Evolutionary conservation across 2,888 invertebrate species (phyloP).

Genomic region (Rhamnusium bicolor): DNA sequence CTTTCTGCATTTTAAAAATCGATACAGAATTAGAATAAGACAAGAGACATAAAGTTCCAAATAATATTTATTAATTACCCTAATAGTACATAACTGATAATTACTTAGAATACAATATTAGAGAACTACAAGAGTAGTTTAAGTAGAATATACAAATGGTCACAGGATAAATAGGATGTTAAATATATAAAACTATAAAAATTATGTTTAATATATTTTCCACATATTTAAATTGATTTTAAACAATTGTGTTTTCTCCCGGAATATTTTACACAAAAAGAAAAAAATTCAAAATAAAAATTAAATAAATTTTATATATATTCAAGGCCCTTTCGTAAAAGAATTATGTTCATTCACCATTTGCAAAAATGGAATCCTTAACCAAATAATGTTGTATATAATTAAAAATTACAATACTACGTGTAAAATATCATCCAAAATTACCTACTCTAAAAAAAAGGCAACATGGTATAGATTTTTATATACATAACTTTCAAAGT

Average conservation of each 20-base stretch:
- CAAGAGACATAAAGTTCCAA: constrained; percentile 43
- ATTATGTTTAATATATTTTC: constrained; percentile 1
- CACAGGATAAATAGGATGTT: constrained; percentile 35
- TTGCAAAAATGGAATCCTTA: constrained; percentile 48
- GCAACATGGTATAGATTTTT: constrained; percentile 64
- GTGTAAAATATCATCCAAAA: constrained; percentile 65
- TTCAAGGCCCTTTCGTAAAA: background rate
- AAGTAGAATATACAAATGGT: constrained; percentile 57
- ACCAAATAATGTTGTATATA: constrained; percentile 47
- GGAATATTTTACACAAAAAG: background rate
- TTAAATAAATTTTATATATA: background rate
- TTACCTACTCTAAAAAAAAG: constrained; percentile 60
- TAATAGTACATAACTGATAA: constrained; percentile 57
- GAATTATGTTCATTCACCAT: constrained; percentile 38
- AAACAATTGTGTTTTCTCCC: constrained; percentile 1
- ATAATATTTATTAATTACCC: constrained; percentile 57
- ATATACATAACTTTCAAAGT: constrained; percentile 55
- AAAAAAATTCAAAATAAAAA: background rate
- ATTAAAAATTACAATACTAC: constrained; percentile 55
- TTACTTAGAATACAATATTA: constrained; percentile 56
- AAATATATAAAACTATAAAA: constrained; percentile 19
- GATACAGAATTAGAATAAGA: no score
- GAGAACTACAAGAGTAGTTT: constrained; percentile 50
- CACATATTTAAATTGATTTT: background rate
- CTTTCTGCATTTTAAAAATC: no score